Percentiles rank a stretch among this genome's conserved stretches.
These are phyloP conservation scores for Dinothrombium tinctorium DNA, from an alignment of 1,140 invertebrate species.

Conservation along the genomic window DNA sequence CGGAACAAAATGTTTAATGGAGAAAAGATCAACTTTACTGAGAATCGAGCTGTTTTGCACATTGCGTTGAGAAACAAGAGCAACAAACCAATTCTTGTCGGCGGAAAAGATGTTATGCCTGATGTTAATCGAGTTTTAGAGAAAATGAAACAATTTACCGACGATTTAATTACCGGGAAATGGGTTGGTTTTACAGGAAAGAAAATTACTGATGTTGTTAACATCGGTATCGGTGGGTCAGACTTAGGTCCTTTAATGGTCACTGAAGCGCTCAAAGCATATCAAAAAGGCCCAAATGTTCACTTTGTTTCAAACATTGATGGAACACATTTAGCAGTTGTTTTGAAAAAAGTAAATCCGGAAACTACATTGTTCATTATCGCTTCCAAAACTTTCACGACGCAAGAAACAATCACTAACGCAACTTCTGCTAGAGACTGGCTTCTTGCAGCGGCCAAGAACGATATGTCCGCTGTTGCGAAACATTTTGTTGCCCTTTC, in stretches of 20 bases:
- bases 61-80: slow-evolving; percentile 68
- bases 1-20: slow-evolving; percentile 82
- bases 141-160: slow-evolving; percentile 76
- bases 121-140: slow-evolving; percentile 69
- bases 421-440: slow-evolving; percentile 86
- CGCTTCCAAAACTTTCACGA: slow-evolving; percentile 57
- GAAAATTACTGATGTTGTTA: slow-evolving; percentile 87
- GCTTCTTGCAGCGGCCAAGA: slow-evolving; percentile 62
- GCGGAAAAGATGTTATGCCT: slow-evolving; percentile 79
- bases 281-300: slow-evolving; percentile 47
- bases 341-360: slow-evolving; percentile 64
- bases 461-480: slow-evolving; percentile 61
- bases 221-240: slow-evolving; percentile 98
- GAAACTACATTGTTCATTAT: slow-evolving; percentile 94
- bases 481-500: slow-evolving; percentile 97
- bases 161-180: slow-evolving; percentile 35
- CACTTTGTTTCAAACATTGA: slow-evolving; percentile 99
- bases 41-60: slow-evolving; percentile 83
- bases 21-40: slow-evolving; percentile 92
- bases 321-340: slow-evolving; percentile 89
- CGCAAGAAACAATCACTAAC: slow-evolving; percentile 98
- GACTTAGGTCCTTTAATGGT: slow-evolving; percentile 98
- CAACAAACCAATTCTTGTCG: slow-evolving; percentile 51
- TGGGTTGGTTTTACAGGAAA: slow-evolving; percentile 84
- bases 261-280: slow-evolving; percentile 85